Evolutionary conservation across 2,113 vertebrate genomes (phyloP), one percentile per base, ranked within the genome.

Genomic region (Poecilia latipinna): DNA sequence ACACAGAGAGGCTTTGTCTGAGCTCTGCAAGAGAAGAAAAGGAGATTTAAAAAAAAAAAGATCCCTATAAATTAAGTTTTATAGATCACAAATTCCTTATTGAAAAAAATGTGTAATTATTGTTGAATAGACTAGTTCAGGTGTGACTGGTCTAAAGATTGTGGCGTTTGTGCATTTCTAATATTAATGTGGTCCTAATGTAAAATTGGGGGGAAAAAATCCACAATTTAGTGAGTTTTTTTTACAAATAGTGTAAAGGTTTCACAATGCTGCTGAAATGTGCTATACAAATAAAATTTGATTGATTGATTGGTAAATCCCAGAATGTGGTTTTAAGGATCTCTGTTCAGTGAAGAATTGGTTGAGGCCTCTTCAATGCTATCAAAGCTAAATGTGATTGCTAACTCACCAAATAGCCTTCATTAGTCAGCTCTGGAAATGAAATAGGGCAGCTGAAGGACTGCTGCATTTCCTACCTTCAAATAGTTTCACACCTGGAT

Each of bases 1-100:
- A 79, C 90, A 77, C 87, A 83, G 90, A 79, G 74, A 86, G 86
- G 88, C 90, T 94, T 93, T 92, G 90, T 87, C 82, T 83, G 67
- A 74, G 90, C 89, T 86, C 78, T 48, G 73, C 83, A 76, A 72
- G 39, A 70, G 33, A 70, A 32, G 8, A 32, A 51, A 32, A 57
- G 60, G 44, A 28, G 28, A 28, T 28, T 28, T 28, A 28, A 28
- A 28, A 28, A 28, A 28, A 28, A 28, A 28, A 28, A 28, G 28
- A 28, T 33, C 32, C 32, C 1, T 33, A 33, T 44, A 13, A 19
- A 15, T 13, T 42, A 57, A 57, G 3, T 24, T 57, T 24, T 11
- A 57, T 7, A 6, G 0, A 57, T n/a, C 22, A 57, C 1, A n/a
- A 57, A 24, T n/a, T 54, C 8, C 24, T 19, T 19, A 19, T 48